These are phyloP conservation scores for Amblyjoppa fuscipennis DNA, from an alignment of 2,888 invertebrate species.

Conservation along the genomic window DNA sequence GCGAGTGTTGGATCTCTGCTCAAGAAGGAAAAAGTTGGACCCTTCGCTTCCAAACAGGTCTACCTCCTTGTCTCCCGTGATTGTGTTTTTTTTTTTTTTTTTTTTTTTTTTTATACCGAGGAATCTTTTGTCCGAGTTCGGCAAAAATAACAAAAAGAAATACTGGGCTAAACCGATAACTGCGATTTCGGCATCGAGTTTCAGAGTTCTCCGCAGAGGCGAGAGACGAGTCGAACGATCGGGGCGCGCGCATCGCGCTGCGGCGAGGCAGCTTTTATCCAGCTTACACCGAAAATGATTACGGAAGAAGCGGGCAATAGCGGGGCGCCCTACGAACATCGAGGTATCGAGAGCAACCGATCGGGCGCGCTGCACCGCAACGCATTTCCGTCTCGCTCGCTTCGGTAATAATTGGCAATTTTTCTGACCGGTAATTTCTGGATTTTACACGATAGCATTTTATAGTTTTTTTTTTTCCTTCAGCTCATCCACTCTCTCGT, in stretches of 20 bases:
- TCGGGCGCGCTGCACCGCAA: conserved; percentile 38
- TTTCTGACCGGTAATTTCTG: conserved; percentile 61
- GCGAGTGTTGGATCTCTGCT: neutral
- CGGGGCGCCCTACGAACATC: conserved; percentile 15
- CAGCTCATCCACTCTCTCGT: conserved; percentile 3
- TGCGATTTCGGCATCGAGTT: neutral
- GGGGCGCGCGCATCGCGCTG: neutral
- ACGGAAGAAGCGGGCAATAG: neutral
- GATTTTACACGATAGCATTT: conserved; percentile 23
- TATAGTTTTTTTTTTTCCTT: neutral
- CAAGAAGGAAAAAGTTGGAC: neutral
- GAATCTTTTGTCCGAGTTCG: neutral
- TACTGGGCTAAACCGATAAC: neutral
- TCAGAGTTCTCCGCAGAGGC: neutral
- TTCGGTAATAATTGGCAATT: conserved; percentile 60
- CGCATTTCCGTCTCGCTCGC: neutral
- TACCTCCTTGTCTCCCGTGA: neutral
- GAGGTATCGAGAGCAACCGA: conserved; percentile 43
- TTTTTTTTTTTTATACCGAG: neutral
- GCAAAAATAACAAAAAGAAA: neutral
- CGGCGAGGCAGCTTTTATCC: conserved; percentile 34
- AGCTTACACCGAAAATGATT: conserved; percentile 60
- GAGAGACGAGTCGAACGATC: neutral
- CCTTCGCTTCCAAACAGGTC: neutral
- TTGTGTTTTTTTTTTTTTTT: neutral